Base-by-base conservation (phyloP, 2,113 vertebrate genomes). In the Alouatta palliata region DNA sequence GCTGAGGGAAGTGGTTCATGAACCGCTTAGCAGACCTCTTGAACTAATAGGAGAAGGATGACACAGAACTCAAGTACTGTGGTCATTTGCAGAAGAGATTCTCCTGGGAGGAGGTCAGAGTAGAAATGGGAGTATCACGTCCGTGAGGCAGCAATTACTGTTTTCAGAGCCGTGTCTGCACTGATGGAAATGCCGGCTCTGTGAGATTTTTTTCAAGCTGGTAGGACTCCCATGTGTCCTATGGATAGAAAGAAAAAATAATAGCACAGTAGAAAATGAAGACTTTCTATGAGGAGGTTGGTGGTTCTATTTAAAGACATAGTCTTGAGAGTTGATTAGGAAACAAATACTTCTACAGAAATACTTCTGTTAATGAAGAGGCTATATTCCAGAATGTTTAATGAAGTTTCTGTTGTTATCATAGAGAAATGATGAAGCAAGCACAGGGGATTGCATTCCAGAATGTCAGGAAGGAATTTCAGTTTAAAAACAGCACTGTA, bases 241-340 rank as follows among this genome's bases (percentile, higher is more conserved):
- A 21, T n/a, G 83, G 52, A 23, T 27, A 83, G n/a, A 68, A 87
- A 90, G 35, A 20, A 45, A 17, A 8, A n/a, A 40, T 84, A 73
- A 66, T 2, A 66, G 30, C 49, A 85, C 2, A 27, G 49, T 21
- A 43, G 73, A 89, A 47, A 89, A 90, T 49, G 9, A 93, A 84
- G 47, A 30, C 70, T 81, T 91, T 90, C 64, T 93, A 25, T 79
- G 66, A 87, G 77, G 90, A 93, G 25, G 12, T 32, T 79, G 32
- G 21, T 89, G 32, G 58, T 79, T 96, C 54, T 93, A 11, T 96
- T 87, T 93, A 89, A 96, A 92, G 87, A 92, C 7, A 21, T 37
- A 58, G 30, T 75, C 83, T 90, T 61, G 71, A 87, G 88, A 91
- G 54, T 47, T 93, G 95, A 68, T 89, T 66, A 90, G 73, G 94